Base-by-base conservation (phyloP, 2,797 vertebrate species). In the Morus bassanus region DNA sequence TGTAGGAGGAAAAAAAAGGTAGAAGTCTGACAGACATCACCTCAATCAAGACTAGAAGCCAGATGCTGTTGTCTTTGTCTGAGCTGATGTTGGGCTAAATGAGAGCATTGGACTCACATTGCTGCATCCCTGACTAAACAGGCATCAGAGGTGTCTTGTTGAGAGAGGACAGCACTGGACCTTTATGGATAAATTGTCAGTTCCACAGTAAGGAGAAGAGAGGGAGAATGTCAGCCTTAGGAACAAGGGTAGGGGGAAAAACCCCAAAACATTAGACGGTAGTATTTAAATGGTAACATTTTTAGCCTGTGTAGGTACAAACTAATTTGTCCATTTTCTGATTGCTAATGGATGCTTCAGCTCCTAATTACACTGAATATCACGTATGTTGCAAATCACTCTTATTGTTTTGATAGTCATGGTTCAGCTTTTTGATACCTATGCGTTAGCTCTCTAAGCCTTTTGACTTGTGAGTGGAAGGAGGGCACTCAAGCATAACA, bases 301-400 rank as follows among this genome's bases (percentile, higher is more conserved):
- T 89, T 92, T 80, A 87, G 78, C n/a, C 59, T 85, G n/a, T 64
- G 24, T 48, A 56, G 78, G 70, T 87, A 82, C 93, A 91, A 91
- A 91, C 70, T 56, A 89, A 87, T 95, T 94, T 91, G 41, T 48
- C 89, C 31, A 33, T 68, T 86, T 89, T 95, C 81, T 85, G 85
- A 87, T 84, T 92, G 74, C 85, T 95, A 89, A 89, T 85, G 81
- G 57, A 13, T 91, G 45, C 74, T 87, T 95, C 87, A 92, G 54
- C 50, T 94, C 78, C 74, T 89, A 89, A 87, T 79, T 82, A 72
- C 28, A 60, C 24, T 87, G 65, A 82, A 45, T 72, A 78, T 67
- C 35, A 56, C 15, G 21, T 37, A 72, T 48, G 50, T 23, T 81
- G 70, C 51, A 89, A 86, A 72, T 80, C 45, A 75, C 39, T 82